phyloP scores from a whole-genome alignment of 2,113 vertebrate species.

The Noctilio leporinus region DNA sequence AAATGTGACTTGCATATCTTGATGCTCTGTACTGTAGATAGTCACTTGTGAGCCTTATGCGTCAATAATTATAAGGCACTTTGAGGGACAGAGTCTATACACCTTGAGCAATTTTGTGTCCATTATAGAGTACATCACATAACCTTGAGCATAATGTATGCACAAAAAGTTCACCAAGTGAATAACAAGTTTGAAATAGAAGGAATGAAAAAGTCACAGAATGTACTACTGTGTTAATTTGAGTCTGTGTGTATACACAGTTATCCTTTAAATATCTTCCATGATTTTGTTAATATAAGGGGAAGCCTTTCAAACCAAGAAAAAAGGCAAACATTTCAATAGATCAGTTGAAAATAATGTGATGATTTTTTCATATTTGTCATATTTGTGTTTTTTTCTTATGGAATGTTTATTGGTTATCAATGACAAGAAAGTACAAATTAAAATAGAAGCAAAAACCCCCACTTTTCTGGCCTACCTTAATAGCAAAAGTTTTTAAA shows the following conservation, averaged over 20 bases:
- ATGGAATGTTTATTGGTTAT: neutral
- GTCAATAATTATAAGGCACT: neutral
- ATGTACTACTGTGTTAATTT: neutral
- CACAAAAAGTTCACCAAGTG: neutral
- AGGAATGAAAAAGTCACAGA: neutral
- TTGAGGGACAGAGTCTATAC: neutral
- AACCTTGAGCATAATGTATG: neutral
- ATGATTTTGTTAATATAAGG: conserved; percentile 17
- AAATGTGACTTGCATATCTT: neutral
- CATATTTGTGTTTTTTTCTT: conserved; percentile 7
- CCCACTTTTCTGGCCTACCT: neutral
- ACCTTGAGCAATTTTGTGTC: neutral
- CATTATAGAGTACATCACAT: neutral
- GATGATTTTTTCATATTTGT: neutral
- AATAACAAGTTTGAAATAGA: conserved; percentile 11
- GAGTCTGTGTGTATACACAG: neutral
- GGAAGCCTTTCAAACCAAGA: conserved; percentile 23
- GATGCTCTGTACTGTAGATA: neutral
- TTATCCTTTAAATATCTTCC: neutral
- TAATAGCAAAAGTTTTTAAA: neutral
- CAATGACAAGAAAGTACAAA: neutral
- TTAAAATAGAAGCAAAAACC: neutral
- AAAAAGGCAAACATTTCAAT: neutral
- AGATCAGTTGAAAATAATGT: neutral
- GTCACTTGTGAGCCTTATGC: neutral